phyloP scores from a whole-genome alignment of 2,888 invertebrate genomes.

The Piscicola geometra region DNA sequence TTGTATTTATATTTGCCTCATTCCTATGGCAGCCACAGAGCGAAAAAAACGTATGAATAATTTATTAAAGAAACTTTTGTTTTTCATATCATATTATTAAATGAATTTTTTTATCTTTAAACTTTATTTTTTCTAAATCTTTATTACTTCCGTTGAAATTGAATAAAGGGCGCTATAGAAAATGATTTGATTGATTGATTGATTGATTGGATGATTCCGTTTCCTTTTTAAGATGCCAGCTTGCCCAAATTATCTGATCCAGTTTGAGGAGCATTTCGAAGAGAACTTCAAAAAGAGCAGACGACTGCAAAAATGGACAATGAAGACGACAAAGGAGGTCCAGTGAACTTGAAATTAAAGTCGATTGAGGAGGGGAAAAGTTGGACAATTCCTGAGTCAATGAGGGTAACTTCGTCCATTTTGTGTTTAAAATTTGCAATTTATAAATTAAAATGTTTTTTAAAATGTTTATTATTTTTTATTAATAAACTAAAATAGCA shows the following conservation, averaged over 20 bases:
- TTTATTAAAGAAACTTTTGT: too few relatives aligned
- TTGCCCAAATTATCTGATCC: too few relatives aligned
- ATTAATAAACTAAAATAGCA: not conserved
- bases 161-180: too few relatives aligned
- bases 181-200: not conserved
- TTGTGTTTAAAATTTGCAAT: not conserved
- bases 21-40: conserved; percentile 12
- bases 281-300: not conserved
- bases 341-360: not conserved
- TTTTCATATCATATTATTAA: too few relatives aligned
- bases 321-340: not conserved
- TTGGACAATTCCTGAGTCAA: conserved; percentile 24
- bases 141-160: too few relatives aligned
- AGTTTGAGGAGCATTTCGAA: not conserved
- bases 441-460: not conserved
- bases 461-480: not conserved
- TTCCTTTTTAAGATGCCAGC: too few relatives aligned
- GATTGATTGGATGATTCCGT: too few relatives aligned
- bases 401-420: too few relatives aligned
- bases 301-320: not conserved
- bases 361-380: conserved; percentile 8
- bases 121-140: too few relatives aligned
- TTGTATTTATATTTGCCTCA: not conserved
- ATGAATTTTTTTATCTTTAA: too few relatives aligned
- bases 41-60: too few relatives aligned